A percentile compares a stretch with the other conserved stretches of the same genome.
Conservation (phyloP, 2,797 vertebrate species). For the Sebastes dallii region DNA sequence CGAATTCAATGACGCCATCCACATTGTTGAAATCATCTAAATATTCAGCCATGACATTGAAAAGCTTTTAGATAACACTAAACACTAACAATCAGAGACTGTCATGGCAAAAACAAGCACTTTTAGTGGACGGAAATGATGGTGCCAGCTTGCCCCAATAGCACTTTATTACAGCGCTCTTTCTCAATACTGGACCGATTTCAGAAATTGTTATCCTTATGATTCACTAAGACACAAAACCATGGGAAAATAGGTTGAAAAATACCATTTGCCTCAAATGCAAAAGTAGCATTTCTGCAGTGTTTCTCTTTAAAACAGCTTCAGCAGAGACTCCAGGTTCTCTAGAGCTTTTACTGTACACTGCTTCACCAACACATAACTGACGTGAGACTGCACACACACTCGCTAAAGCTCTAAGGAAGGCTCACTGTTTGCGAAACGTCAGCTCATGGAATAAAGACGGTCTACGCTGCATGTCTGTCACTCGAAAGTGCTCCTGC, state of each 20-base stretch:
- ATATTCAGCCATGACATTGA: too few species aligned
- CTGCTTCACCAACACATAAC: neutral
- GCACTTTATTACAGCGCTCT: too few species aligned
- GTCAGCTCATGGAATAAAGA: neutral
- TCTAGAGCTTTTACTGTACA: neutral
- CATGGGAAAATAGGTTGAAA: too few species aligned
- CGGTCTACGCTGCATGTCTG: neutral
- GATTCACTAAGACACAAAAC: neutral
- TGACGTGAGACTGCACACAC: neutral
- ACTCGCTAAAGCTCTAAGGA: neutral
- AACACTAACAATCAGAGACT: too few species aligned
- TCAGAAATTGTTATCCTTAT: neutral
- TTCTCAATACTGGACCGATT: too few species aligned
- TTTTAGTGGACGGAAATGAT: too few species aligned
- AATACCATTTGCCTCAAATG: too few species aligned
- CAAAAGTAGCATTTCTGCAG: neutral
- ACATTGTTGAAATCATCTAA: too few species aligned
- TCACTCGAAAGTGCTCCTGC: slow-evolving; percentile 2
- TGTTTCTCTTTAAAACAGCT: neutral
- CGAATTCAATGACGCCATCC: too few species aligned
- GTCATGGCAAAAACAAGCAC: too few species aligned
- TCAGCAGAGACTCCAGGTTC: neutral
- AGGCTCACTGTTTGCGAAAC: neutral
- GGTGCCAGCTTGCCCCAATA: too few species aligned
- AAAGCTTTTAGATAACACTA: too few species aligned